Conservation (phyloP, 2,797 vertebrate genomes). For the Meda fulgida region DNA sequence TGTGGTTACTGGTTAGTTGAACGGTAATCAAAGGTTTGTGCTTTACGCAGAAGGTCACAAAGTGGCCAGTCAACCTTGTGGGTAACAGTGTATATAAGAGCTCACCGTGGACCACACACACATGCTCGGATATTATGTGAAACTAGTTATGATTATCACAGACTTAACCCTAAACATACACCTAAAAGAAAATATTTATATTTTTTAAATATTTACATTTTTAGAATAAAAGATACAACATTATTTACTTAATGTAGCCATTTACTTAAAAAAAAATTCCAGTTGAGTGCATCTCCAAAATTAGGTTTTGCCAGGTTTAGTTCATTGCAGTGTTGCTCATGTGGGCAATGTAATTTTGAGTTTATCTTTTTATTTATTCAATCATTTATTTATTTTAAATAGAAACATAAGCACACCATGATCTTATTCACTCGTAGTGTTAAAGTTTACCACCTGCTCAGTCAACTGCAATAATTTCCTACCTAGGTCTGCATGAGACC, state of each 20-base stretch:
- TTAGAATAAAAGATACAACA: background rate
- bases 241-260: background rate
- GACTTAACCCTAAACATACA: background rate
- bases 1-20: conserved; percentile 54
- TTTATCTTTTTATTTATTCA: background rate
- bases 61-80: conserved; percentile 69
- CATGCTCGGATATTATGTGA: background rate
- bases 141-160: background rate
- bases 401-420: background rate
- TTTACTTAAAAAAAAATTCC: no score
- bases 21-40: conserved; percentile 61
- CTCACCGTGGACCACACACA: conserved; percentile 11
- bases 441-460: background rate
- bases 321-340: background rate
- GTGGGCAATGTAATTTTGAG: background rate
- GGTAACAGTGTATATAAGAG: conserved; percentile 60
- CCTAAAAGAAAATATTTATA: background rate
- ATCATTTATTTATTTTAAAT: background rate
- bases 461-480: background rate
- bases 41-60: conserved; percentile 65
- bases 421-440: background rate
- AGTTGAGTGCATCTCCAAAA: background rate
- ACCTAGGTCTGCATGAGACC: conserved; percentile 6
- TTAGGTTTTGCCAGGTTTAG: background rate
- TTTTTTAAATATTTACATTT: no score